Evolutionary conservation across 2,888 invertebrate species (phyloP).

Genomic region (Amblyjoppa proteus): DNA sequence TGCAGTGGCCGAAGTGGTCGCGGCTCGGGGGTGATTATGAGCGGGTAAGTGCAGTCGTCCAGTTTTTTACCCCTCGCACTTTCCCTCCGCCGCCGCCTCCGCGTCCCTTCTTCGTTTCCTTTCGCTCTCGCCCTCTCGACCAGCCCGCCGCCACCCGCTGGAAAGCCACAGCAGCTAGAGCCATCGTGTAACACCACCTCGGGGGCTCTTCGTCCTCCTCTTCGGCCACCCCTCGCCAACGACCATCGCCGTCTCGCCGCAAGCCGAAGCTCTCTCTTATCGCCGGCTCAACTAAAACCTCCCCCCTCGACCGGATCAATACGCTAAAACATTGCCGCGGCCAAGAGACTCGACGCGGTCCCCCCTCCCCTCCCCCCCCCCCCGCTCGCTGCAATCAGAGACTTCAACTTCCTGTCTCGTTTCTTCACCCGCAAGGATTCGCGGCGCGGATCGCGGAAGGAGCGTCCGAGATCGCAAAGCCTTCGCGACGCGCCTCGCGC

Average conservation of each 20-base stretch:
- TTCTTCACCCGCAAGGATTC: slow-evolving; percentile 2
- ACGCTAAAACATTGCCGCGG: slow-evolving; percentile 84
- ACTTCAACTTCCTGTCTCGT: slow-evolving; percentile 20
- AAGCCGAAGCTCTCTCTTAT: slow-evolving; percentile 53
- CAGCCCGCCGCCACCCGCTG: slow-evolving; percentile 64
- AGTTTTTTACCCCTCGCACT: slow-evolving; percentile 78
- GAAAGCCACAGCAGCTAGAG: slow-evolving; percentile 9
- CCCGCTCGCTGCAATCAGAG: slow-evolving; percentile 11
- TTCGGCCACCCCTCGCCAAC: slow-evolving; percentile 33
- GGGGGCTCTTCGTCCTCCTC: slow-evolving; percentile 18
- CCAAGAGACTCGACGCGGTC: slow-evolving; percentile 77
- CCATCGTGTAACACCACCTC: not conserved
- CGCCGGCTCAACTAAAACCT: slow-evolving; percentile 78
- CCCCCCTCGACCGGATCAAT: slow-evolving; percentile 81
- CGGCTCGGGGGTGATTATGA: slow-evolving; percentile 81
- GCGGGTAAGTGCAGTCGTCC: slow-evolving; percentile 83
- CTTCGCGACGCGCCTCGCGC: not conserved
- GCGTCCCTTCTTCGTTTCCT: slow-evolving; percentile 57
- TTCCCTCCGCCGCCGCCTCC: slow-evolving; percentile 22
- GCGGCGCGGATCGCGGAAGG: not conserved
- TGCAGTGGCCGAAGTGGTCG: slow-evolving; percentile 62
- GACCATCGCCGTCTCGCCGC: slow-evolving; percentile 24
- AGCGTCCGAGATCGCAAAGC: not conserved
- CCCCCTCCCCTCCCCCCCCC: not conserved
- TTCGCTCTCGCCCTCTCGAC: slow-evolving; percentile 68